Base-by-base conservation (phyloP, 92 coral and sea anemone genomes). In the Palythoa heliodiscus region DNA sequence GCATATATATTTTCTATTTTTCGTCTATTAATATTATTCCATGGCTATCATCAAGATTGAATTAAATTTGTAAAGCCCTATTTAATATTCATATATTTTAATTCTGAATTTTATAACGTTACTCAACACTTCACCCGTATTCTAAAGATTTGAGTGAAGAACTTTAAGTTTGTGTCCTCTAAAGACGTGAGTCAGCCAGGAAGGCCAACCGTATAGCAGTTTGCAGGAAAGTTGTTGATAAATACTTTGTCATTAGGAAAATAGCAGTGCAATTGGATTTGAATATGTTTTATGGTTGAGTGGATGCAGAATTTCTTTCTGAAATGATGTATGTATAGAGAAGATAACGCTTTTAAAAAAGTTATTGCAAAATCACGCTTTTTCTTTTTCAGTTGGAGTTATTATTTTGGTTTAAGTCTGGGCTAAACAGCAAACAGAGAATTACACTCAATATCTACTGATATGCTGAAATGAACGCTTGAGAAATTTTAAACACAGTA, bases 211-310 rank as follows among this genome's bases (percentile, higher is more conserved):
- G 64, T 58, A 15, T 0, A 58, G 47, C 15, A 69, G 8, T 69
- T 23, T 11, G 72, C 20, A 13, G 14, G 4, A 66, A 80, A 64
- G 47, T 14, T 35, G 63, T 75, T 50, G 9, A 48, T 16, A 75
- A 24, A 52, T 16, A 11, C 23, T 43, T 80, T 48, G 52, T 52
- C 61, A 63, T 80, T 64, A 12, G 64, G 58, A 77, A 29, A 11
- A 38, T 1, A 60, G 83, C 35, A 5, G 11, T 66, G 61, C 61
- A 80, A 74, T 80, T 66, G 84, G 64, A 80, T 40, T 80, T 64
- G 84, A 80, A 80, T 80, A 64, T 64, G 84, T 80, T 80, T 80
- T 80, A 74, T 80, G 74, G 74, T 52, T 80, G 60, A 66, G 23
- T 66, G 73, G 22, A 47, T 74, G 60, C 22, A 80, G 84, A 80